Percentiles rank a stretch among this genome's conserved stretches.
phyloP scores from a whole-genome alignment of 2,113 vertebrate species.

The Spilogale gracilis region DNA sequence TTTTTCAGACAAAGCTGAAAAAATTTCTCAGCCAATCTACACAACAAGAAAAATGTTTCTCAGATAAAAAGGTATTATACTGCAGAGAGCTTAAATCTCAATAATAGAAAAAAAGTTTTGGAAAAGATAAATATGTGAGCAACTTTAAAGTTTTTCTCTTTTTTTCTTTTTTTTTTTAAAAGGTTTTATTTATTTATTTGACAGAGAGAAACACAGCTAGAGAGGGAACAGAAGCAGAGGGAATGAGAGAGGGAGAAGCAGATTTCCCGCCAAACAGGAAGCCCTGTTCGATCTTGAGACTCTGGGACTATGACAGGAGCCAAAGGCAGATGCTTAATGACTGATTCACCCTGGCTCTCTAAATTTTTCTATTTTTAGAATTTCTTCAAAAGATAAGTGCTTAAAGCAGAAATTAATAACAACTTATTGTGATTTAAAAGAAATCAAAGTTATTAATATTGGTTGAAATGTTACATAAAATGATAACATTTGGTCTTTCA shows the following conservation, averaged over 20 bases:
- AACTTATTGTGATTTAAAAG: neutral
- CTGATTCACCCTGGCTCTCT: neutral
- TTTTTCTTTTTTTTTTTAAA: too few species aligned
- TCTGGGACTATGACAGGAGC: too few species aligned
- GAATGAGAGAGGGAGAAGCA: too few species aligned
- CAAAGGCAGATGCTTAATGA: too few species aligned
- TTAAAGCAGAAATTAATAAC: constrained; percentile 4
- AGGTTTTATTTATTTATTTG: too few species aligned
- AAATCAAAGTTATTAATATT: neutral
- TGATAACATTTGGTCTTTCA: neutral
- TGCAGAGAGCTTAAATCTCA: neutral
- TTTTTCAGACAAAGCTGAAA: neutral
- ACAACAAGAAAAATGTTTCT: neutral
- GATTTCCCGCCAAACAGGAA: too few species aligned
- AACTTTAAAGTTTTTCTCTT: too few species aligned
- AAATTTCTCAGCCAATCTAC: neutral
- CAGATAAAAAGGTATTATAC: neutral
- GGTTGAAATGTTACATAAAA: neutral
- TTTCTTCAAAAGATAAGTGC: neutral
- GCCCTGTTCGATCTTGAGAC: too few species aligned
- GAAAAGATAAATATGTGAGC: neutral
- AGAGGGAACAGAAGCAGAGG: too few species aligned
- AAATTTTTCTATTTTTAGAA: neutral
- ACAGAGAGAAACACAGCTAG: too few species aligned
- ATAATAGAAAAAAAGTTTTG: neutral